These are phyloP conservation scores for Reticulitermes speratus DNA, from an alignment of 1,140 invertebrate genomes.

Conservation along the genomic window DNA sequence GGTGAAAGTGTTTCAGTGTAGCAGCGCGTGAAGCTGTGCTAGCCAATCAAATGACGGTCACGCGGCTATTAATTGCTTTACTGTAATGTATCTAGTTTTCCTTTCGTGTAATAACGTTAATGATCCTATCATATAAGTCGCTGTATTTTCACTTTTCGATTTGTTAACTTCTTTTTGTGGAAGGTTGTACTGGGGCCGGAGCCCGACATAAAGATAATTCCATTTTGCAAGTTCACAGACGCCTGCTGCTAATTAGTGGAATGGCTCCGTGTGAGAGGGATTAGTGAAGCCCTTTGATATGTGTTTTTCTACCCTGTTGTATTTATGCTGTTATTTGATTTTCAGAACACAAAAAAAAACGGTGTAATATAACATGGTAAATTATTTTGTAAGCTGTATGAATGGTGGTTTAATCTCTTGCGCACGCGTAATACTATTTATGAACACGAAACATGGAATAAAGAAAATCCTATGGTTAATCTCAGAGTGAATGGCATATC, in stretches of 20 bases:
- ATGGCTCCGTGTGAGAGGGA: neutral
- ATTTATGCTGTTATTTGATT: conserved; percentile 5
- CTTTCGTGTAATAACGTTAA: no score
- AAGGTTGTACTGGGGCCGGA: neutral
- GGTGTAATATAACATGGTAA: neutral
- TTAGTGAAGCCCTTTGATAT: neutral
- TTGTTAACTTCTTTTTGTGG: neutral
- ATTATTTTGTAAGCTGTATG: neutral
- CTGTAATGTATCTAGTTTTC: no score
- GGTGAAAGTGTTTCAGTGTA: no score
- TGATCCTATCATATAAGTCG: no score
- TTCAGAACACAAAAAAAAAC: neutral
- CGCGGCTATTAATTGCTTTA: no score
- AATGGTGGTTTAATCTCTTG: neutral
- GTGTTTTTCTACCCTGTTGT: neutral
- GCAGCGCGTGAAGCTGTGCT: no score
- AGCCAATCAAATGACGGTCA: no score
- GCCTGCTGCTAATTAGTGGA: neutral
- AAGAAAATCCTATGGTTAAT: neutral
- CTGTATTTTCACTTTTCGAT: no score
- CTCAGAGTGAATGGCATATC: neutral
- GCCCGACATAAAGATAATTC: neutral
- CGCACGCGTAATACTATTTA: neutral
- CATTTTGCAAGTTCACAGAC: neutral
- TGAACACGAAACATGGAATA: neutral